phyloP scores from a whole-genome alignment of 1,140 invertebrate species.

The Trichogramma pretiosum region DNA sequence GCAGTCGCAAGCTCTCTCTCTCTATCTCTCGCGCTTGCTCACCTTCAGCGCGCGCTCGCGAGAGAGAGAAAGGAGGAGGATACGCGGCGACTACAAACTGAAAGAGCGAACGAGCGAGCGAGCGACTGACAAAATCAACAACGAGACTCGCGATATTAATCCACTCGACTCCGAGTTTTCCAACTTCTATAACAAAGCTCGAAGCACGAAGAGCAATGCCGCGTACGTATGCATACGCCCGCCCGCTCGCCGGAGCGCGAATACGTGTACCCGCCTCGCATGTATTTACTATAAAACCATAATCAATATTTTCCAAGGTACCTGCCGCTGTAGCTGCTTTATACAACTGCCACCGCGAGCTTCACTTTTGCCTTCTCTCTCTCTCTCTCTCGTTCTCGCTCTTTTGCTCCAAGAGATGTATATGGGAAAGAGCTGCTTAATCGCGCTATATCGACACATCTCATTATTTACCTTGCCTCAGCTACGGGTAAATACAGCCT shows the following conservation, averaged over 20 bases:
- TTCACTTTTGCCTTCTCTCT: background rate
- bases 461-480: conserved; percentile 1
- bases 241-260: no score
- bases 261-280: no score
- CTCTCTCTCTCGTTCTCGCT: no score
- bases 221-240: conserved; percentile 11
- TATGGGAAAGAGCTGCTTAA: no score
- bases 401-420: background rate
- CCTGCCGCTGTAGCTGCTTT: no score
- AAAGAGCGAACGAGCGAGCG: conserved; percentile 26
- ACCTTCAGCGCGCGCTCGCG: no score
- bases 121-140: conserved; percentile 47
- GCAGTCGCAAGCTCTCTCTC: no score
- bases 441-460: background rate
- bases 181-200: conserved; percentile 46
- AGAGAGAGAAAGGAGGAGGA: conserved; percentile 15
- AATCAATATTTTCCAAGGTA: conserved; percentile 45
- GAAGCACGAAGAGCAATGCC: conserved; percentile 30
- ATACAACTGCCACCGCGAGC: no score
- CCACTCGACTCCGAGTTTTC: conserved; percentile 49
- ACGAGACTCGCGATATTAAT: conserved; percentile 47
- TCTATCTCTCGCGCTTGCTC: no score
- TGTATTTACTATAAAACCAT: conserved; percentile 44
- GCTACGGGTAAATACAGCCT: no score
- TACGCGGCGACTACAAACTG: conserved; percentile 22